phyloP scores from a whole-genome alignment of 2,888 invertebrate genomes.

The Hypsopygia costalis region DNA sequence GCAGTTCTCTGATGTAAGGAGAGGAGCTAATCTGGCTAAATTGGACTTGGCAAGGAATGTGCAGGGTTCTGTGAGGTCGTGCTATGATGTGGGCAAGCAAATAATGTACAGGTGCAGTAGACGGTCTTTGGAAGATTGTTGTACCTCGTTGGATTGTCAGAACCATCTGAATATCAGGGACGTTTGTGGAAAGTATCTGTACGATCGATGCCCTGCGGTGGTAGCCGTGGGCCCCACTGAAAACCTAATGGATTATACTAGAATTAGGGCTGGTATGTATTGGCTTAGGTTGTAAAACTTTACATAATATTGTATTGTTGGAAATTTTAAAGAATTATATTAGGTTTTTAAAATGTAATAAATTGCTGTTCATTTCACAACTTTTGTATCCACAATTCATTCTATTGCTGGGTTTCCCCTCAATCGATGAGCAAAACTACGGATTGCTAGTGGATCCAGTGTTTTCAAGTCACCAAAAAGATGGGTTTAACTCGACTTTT shows the following conservation, averaged over 20 bases:
- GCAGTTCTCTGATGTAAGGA: constrained; percentile 92
- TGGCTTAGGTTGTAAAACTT: constrained; percentile 79
- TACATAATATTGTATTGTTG: not conserved
- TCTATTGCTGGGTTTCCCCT: too few relatives aligned
- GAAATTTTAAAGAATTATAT: too few relatives aligned
- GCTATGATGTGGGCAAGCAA: constrained; percentile 97
- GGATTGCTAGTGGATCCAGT: too few relatives aligned
- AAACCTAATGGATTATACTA: constrained; percentile 90
- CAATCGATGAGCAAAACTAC: too few relatives aligned
- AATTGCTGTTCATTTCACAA: too few relatives aligned
- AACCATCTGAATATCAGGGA: constrained; percentile 86
- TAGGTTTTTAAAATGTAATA: too few relatives aligned
- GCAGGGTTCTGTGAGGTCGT: constrained; percentile 93
- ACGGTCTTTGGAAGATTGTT: constrained; percentile 91
- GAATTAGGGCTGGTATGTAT: constrained; percentile 90
- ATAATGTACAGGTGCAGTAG: constrained; percentile 94
- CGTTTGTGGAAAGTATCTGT: constrained; percentile 92
- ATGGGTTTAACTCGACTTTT: too few relatives aligned
- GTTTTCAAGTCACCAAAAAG: too few relatives aligned
- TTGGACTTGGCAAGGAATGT: constrained; percentile 94
- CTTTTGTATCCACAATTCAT: too few relatives aligned
- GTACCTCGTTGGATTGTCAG: constrained; percentile 90
- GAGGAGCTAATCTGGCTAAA: constrained; percentile 94
- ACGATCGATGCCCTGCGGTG: constrained; percentile 94
- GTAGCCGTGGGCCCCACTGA: constrained; percentile 95